Conservation (phyloP, 2,113 vertebrate genomes). For the Lethenteron reissneri region DNA sequence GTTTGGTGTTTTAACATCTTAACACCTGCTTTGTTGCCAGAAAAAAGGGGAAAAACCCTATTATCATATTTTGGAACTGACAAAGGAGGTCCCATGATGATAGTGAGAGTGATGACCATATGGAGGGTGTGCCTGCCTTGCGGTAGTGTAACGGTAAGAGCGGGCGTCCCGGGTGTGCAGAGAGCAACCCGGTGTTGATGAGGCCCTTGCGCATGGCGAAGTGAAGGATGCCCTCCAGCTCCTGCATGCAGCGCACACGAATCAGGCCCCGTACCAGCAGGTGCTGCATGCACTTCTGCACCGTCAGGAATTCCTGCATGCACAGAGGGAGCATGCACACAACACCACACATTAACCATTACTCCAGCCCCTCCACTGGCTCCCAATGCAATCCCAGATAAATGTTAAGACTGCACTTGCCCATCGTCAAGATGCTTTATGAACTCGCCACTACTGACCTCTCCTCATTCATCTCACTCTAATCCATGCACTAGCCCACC, state of each 20-base stretch:
- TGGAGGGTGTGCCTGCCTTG: conserved; percentile 20
- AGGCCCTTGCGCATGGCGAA: conserved; percentile 90
- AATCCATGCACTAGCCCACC: too few species aligned
- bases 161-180: conserved; percentile 26
- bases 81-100: not conserved
- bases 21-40: too few species aligned
- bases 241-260: conserved; percentile 71
- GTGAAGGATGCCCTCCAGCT: conserved; percentile 61
- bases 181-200: conserved; percentile 72
- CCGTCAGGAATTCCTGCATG: conserved; percentile 54
- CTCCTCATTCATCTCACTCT: too few species aligned
- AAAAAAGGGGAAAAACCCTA: too few species aligned
- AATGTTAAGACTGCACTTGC: too few species aligned
- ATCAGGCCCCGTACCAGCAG: conserved; percentile 72
- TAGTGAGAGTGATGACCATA: not conserved
- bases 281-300: conserved; percentile 49
- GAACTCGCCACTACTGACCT: too few species aligned
- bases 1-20: too few species aligned
- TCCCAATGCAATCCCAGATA: too few species aligned
- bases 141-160: conserved; percentile 55
- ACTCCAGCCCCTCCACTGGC: not conserved
- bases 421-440: too few species aligned
- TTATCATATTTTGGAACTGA: too few species aligned
- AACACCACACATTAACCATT: not conserved
- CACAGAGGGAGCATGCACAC: conserved; percentile 12